Percentiles rank a stretch among this genome's conserved stretches.
phyloP scores from a whole-genome alignment of 2,888 invertebrate species.

The Petrolisthes cinctipes region DNA sequence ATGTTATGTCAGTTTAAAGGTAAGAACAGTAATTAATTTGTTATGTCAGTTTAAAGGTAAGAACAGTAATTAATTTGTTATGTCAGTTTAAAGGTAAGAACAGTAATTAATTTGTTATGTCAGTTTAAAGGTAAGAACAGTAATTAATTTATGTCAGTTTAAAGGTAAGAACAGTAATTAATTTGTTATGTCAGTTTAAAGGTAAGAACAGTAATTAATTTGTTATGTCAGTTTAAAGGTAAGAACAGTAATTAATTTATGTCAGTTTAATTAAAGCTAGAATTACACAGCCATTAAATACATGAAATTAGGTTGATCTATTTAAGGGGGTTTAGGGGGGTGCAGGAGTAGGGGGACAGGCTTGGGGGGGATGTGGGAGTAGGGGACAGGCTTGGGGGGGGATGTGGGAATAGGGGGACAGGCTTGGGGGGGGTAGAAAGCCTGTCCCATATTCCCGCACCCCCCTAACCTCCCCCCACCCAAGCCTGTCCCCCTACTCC shows the following conservation, averaged over 20 bases:
- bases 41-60: not conserved
- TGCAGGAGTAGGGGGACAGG: too few species aligned
- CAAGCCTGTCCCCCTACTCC: too few species aligned
- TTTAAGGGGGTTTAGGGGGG: too few species aligned
- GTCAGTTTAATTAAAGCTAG: not conserved
- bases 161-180: not conserved
- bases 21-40: not conserved
- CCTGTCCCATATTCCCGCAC: too few species aligned
- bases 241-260: not conserved
- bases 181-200: not conserved
- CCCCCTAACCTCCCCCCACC: too few species aligned
- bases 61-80: not conserved
- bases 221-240: slow-evolving; percentile 20
- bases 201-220: not conserved
- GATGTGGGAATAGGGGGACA: too few species aligned
- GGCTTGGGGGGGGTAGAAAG: too few species aligned
- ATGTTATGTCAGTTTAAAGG: not conserved
- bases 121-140: not conserved
- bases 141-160: not conserved
- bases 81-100: not conserved
- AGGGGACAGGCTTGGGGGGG: too few species aligned
- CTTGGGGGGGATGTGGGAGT: too few species aligned
- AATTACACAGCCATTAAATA: not conserved
- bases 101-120: not conserved
- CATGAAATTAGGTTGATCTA: too few species aligned